Base-by-base conservation (phyloP, 1,140 invertebrate genomes). In the Drosophila varians region DNA sequence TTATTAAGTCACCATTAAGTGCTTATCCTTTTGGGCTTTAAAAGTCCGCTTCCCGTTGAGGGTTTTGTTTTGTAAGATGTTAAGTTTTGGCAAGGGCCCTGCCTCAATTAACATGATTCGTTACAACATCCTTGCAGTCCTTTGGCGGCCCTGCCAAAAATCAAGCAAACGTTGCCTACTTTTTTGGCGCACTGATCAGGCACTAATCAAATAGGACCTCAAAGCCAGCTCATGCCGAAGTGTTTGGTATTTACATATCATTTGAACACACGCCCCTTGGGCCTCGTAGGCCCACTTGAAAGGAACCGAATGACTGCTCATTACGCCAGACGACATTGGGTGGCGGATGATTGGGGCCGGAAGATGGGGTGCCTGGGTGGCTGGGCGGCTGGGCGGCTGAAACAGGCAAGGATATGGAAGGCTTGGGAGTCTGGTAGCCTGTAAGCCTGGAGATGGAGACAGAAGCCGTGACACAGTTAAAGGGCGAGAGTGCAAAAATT, bases 191-290 rank as follows among this genome's bases (percentile, higher is more conserved):
- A 84, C 62, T 86, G 80, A 86, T 86, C 66, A 73, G 73, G 68
- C 73, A 54, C 57, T 80, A 87, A 86, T 86, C 66, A 86, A 86
- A 86, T 70, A 74, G 49, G 51, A 3, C 56, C 62, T 46, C 54
- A 52, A 49, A 70, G 45, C 52, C 16, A 46, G 36, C 49, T 73
- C 69, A 76, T 46, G 53, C 73, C 77, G 83, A 82, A 77, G 83
- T 83, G 74, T 83, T 83, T 84, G 76, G 54, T 84, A 80, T 84
- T 84, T 86, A 80, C 80, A 84, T 84, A 76, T 84, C 76, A 80
- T 84, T 84, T 86, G 65, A 40, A 38, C 12, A 51, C 65, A 54
- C 61, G 56, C 47, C 48, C 54, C 21, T 56, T 4, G 7, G 12
- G 12, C 36, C 36, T 12, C n/a, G 12, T 8, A 12, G 36, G n/a